These are phyloP conservation scores for Caranx ignobilis DNA, from an alignment of 2,113 vertebrate genomes.

Conservation along the genomic window DNA sequence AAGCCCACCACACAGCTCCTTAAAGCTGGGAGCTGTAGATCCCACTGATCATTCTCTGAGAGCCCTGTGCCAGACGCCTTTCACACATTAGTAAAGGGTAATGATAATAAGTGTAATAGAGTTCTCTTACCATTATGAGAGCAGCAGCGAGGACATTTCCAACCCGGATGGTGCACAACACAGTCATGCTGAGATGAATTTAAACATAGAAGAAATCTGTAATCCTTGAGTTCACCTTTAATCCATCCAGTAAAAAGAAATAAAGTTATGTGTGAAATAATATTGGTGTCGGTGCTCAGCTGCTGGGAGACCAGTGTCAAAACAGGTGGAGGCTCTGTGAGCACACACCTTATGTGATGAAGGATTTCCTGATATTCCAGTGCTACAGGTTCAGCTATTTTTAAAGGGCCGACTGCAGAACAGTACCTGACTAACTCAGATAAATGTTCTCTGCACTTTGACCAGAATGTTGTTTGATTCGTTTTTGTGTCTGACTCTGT, in stretches of 20 bases:
- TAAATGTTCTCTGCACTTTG: background rate
- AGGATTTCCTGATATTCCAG: constrained; percentile 56
- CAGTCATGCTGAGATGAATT: constrained; percentile 55
- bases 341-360: constrained; percentile 18
- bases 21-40: background rate
- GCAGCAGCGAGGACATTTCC: constrained; percentile 46
- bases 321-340: background rate
- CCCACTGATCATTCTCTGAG: background rate
- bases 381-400: constrained; percentile 39
- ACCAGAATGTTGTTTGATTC: constrained; percentile 9
- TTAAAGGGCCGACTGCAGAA: background rate
- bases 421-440: background rate
- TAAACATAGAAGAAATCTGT: background rate
- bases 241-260: background rate
- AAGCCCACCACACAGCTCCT: background rate
- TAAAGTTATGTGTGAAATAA: background rate
- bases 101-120: background rate
- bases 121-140: constrained; percentile 70
- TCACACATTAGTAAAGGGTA: no score
- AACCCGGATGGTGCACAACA: background rate
- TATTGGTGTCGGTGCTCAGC: background rate
- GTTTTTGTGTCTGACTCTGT: constrained; percentile 26
- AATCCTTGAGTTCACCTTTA: background rate
- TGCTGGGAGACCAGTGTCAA: background rate
- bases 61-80: no score